A percentile compares a stretch with the other conserved stretches of the same genome.
These are phyloP conservation scores for Drosophila demipolita DNA, from an alignment of 2,888 invertebrate genomes.

Conservation along the genomic window DNA sequence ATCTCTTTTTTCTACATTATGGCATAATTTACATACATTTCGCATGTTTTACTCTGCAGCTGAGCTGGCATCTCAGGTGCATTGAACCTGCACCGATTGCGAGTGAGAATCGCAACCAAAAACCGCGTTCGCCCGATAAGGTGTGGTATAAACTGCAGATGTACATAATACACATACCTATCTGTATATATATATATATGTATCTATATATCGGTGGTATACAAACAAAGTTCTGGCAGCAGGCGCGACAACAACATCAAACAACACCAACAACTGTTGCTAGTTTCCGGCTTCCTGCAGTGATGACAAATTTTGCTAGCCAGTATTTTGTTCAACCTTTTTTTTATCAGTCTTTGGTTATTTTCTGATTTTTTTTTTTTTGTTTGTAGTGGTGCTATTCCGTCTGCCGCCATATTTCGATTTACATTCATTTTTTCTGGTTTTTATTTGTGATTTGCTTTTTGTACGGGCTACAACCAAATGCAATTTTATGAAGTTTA, in stretches of 20 bases:
- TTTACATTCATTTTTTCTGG: conserved; percentile 42
- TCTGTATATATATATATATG: not conserved
- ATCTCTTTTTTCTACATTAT: conserved; percentile 12
- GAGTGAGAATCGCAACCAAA: conserved; percentile 24
- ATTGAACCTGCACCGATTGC: conserved; percentile 74
- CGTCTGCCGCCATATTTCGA: conserved; percentile 58
- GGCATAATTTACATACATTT: conserved; percentile 78
- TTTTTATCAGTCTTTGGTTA: conserved; percentile 10
- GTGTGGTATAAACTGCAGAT: not conserved
- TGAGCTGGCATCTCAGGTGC: conserved; percentile 56
- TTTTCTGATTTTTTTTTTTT: conserved; percentile 1
- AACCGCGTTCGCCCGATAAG: conserved; percentile 44
- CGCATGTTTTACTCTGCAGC: conserved; percentile 61
- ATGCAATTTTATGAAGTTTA: conserved; percentile 47
- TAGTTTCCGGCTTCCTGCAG: conserved; percentile 79
- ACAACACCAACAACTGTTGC: conserved; percentile 67
- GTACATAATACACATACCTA: not conserved
- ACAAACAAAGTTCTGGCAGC: conserved; percentile 65
- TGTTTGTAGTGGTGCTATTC: not conserved
- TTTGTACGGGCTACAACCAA: not conserved
- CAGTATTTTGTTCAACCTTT: conserved; percentile 45
- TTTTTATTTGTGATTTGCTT: conserved; percentile 13
- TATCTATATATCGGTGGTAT: not conserved
- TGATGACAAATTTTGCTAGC: conserved; percentile 73
- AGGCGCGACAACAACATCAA: conserved; percentile 49